Base-by-base conservation (phyloP, 2,888 invertebrate species). In the Leucophenga montana region DNA sequence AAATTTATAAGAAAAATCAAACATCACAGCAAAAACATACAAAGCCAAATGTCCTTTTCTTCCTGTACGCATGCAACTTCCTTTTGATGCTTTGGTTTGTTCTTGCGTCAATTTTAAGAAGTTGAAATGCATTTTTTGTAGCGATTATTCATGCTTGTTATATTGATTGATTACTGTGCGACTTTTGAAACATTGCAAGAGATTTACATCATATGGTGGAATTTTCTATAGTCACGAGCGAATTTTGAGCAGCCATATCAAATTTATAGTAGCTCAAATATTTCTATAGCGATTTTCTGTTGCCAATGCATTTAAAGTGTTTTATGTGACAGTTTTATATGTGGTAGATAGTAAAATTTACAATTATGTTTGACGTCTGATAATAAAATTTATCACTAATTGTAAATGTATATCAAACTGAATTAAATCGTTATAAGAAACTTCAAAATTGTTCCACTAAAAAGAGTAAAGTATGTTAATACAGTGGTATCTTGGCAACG, bases 81-180 rank as follows among this genome's bases (percentile, higher is more conserved):
- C 69, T 73, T 77, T 70, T 68, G 53, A 57, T 62, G 68, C 67
- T 71, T 59, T 66, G n/a, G 48, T 56, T 53, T 18, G 69, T 53
- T 20, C 50, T 56, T 9, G 18, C 44, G 20, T 11, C 66, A 64
- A 66, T 71, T 77, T 79, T 76, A 48, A 48, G 16, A 16, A 53
- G 76, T 75, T 31, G 61, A 11, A 39, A 39, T 65, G 16, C 31
- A 46, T 73, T 16, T 70, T 69, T 13, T 70, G 27, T 39, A 5
- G 8, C 66, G 78, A 83, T 85, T 84, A 77, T 74, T 76, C 75
- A 73, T 77, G 80, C 78, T 78, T 81, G 82, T 82, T 82, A 82
- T 79, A 76, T 85, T 86, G 86, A 86, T 87, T 85, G 86, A 86
- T 86, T 85, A 81, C 86, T 83, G 75, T 86, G 86, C 78, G 86